Evolutionary conservation across 2,797 vertebrate species (phyloP), one percentile per base, ranked within the genome.

Genomic region (Champsocephalus esox): DNA sequence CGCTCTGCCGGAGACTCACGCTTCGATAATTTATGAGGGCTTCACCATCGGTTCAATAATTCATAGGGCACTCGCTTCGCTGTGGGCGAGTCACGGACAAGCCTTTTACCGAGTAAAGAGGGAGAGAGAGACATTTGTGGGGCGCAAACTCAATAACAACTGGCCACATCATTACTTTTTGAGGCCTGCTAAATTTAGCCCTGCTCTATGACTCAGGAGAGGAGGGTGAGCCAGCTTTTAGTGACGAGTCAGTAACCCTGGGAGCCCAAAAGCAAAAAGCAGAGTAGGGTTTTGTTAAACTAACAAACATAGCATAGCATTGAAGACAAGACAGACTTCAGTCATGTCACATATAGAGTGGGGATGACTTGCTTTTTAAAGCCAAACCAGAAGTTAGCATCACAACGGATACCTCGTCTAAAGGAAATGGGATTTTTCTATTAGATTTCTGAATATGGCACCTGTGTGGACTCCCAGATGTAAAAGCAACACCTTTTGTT

Each of bases 11-110:
- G 32, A 85, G 91, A 93, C 82, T 85, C 80, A 17, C 50, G 21
- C 73, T 92, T 96, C 87, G 91, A 96, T 94, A 93, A 96, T 96
- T 96, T 89, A 96, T 94, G 94, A 96, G 91, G 90, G 87, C 93
- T 92, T 89, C 88, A 82, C 88, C 90, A 81, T 52, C 68, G 81
- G 81, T 73, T 96, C 91, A 96, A 96, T 96, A 94, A 96, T 97
- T 95, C 89, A 97, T 91, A 63, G 66, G 54, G 54, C 81, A 74
- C 73, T 81, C 80, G 59, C 80, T 82, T 80, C 51, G 77, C 73
- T 73, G 59, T 70, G 83, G 70, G 34, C 81, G 83, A 92, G 86
- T 89, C 92, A 91, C 59, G 4, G 84, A 86, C 82, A 24, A 83
- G 73, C 55, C 69, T 92, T 87, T 91, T 82, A 90, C 77, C 28